Conservation (phyloP, 2,797 vertebrate genomes). For the Nannoperca obscura region DNA sequence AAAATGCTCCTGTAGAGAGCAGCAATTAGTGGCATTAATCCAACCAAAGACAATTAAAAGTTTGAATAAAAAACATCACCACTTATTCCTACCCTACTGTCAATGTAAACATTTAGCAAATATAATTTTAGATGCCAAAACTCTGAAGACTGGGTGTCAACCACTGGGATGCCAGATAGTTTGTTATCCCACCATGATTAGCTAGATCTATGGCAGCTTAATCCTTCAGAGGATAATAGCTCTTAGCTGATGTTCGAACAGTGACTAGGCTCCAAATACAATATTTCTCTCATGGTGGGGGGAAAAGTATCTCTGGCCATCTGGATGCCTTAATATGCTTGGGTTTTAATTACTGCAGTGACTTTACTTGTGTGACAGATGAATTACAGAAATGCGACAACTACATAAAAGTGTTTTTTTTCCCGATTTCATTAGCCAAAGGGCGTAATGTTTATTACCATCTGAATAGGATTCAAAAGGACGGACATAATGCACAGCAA, state of each 20-base stretch:
- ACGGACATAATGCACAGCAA: constrained; percentile 40
- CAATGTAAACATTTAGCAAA: constrained; percentile 45
- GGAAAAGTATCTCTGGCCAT: constrained; percentile 71
- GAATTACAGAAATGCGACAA: constrained; percentile 68
- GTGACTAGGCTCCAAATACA: constrained; percentile 75
- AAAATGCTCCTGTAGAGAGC: constrained; percentile 15
- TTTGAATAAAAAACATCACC: constrained; percentile 30
- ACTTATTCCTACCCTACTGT: constrained; percentile 23
- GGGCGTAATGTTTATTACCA: constrained; percentile 62
- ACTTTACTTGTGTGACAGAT: constrained; percentile 77
- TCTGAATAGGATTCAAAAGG: constrained; percentile 65
- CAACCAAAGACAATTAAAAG: constrained; percentile 41
- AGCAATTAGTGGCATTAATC: constrained; percentile 21
- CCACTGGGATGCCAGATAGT: constrained; percentile 57
- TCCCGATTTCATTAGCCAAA: constrained; percentile 70
- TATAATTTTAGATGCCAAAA: constrained; percentile 68
- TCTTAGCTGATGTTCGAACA: constrained; percentile 81
- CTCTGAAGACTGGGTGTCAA: constrained; percentile 41
- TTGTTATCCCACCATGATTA: constrained; percentile 78
- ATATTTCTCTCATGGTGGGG: constrained; percentile 71
- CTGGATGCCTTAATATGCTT: constrained; percentile 76
- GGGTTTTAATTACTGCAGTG: constrained; percentile 75
- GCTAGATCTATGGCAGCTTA: constrained; percentile 76
- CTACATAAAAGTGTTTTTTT: constrained; percentile 69
- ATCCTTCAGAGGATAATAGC: constrained; percentile 81